Evolutionary conservation across 2,113 vertebrate species (phyloP).

Genomic region (Hemibagrus wyckioides): DNA sequence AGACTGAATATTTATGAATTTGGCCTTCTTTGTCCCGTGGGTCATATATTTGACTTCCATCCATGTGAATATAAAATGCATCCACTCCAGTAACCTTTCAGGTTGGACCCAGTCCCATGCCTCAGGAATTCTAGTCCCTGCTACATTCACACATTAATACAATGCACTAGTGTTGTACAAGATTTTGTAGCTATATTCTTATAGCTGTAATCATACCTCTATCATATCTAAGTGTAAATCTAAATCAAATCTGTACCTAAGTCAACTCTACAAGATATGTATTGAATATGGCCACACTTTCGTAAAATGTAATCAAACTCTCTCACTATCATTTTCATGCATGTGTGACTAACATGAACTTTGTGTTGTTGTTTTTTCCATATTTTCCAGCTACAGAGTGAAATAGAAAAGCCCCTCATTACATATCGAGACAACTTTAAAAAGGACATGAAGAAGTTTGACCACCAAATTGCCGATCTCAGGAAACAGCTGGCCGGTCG

Average conservation of each 20-base stretch:
- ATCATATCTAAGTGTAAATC: background rate
- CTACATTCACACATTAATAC: background rate
- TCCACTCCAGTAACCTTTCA: background rate
- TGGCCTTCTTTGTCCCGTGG: background rate
- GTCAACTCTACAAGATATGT: background rate
- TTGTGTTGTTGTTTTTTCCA: background rate
- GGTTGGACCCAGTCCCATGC: background rate
- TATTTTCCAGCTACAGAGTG: slow-evolving; percentile 85
- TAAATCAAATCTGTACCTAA: background rate
- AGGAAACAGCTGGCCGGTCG: slow-evolving; percentile 92
- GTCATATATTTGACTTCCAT: background rate
- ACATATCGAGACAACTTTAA: slow-evolving; percentile 96
- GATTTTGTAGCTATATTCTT: background rate
- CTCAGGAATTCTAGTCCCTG: background rate
- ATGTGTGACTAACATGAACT: background rate
- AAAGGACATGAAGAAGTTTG: slow-evolving; percentile 97
- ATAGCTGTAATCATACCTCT: background rate
- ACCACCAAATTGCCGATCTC: slow-evolving; percentile 92
- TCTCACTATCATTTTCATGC: background rate
- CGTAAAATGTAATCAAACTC: background rate
- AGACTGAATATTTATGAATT: background rate
- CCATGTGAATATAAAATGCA: background rate
- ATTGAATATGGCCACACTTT: background rate
- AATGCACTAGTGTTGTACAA: background rate
- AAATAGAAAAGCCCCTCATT: slow-evolving; percentile 95